Percentiles rank a stretch among this genome's conserved stretches.
phyloP scores from a whole-genome alignment of 2,888 invertebrate genomes.

The Diogma glabrata region DNA sequence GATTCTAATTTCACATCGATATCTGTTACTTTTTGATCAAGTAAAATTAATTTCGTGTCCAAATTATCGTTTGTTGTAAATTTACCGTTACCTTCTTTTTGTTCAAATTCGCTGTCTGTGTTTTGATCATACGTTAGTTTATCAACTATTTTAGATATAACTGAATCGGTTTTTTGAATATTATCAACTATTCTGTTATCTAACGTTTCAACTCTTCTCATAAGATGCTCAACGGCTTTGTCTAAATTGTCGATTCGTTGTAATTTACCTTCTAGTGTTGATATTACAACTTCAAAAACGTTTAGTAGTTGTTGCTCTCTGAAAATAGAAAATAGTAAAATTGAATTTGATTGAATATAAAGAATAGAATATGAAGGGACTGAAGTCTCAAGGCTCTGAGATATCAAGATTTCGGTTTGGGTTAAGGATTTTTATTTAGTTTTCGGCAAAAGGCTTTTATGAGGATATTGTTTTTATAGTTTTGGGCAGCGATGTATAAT shows the following conservation, averaged over 20 bases:
- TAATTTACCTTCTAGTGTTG: conserved; percentile 75
- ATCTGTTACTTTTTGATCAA: conserved; percentile 74
- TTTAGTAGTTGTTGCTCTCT: conserved; percentile 82
- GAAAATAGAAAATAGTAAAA: conserved; percentile 38
- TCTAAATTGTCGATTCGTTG: conserved; percentile 80
- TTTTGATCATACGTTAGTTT: conserved; percentile 61
- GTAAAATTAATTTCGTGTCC: conserved; percentile 53
- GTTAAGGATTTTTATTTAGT: no score
- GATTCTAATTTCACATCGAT: conserved; percentile 69
- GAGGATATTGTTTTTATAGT: no score
- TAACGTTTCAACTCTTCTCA: conserved; percentile 71
- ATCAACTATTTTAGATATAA: conserved; percentile 67
- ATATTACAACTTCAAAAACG: conserved; percentile 82
- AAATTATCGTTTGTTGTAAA: conserved; percentile 37
- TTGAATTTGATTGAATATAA: no score
- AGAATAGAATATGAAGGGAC: no score
- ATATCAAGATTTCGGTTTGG: no score
- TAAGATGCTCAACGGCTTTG: conserved; percentile 75
- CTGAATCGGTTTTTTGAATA: conserved; percentile 72
- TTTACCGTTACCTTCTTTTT: conserved; percentile 25
- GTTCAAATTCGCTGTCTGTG: no score
- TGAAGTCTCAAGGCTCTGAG: no score
- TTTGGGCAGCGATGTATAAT: no score
- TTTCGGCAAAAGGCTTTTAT: no score
- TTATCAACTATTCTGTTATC: conserved; percentile 74